Evolutionary conservation across 1,140 invertebrate genomes (phyloP).

Genomic region (Mycetomoellerius zeteki): DNA sequence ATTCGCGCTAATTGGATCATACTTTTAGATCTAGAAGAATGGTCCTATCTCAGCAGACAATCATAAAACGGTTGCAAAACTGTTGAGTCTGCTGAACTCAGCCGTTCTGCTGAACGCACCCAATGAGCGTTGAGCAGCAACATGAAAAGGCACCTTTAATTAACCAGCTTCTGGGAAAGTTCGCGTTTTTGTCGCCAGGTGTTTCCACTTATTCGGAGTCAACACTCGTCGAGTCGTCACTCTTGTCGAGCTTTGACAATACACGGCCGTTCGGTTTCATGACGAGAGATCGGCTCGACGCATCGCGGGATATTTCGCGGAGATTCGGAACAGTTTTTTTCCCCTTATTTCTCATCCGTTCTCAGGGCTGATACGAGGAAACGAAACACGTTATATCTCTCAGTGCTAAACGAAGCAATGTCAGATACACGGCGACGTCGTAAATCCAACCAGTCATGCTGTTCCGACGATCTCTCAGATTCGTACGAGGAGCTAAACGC

Average conservation of each 20-base stretch:
- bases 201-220: not conserved
- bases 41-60: too few species aligned
- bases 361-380: not conserved
- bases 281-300: not conserved
- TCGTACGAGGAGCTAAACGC: conserved; percentile 84
- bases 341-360: not conserved
- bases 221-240: not conserved
- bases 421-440: conserved; percentile 84
- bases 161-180: not conserved
- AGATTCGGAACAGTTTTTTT: not conserved
- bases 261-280: not conserved
- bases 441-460: conserved; percentile 83
- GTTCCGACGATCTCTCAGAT: conserved; percentile 84
- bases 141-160: too few species aligned
- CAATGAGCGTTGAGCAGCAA: too few species aligned
- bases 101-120: too few species aligned
- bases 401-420: conserved; percentile 77
- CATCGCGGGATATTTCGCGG: not conserved
- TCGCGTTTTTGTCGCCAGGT: not conserved
- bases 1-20: too few species aligned
- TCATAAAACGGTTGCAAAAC: too few species aligned
- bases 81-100: too few species aligned
- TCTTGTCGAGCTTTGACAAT: not conserved
- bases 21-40: too few species aligned
- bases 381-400: not conserved